Evolutionary conservation across 2,888 invertebrate species (phyloP), one percentile per base, ranked within the genome.

Genomic region (Drosophila recens): DNA sequence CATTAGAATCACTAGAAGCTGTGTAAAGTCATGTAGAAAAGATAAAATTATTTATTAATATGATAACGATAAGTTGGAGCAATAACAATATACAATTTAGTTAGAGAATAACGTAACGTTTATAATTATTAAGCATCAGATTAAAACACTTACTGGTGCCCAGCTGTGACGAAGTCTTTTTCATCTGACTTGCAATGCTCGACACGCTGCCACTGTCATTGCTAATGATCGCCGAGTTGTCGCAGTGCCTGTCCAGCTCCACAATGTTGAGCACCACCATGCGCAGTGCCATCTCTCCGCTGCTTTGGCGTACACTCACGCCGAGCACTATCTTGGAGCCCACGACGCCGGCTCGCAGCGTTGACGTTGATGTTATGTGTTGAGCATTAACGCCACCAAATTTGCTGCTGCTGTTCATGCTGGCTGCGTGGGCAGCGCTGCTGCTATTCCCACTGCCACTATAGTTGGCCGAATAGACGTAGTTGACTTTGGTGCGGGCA

Each of bases 241-340:
- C 91, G 30, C 70, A 72, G 23, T 74, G 74, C 0, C 90, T 85
- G 45, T 91, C 89, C 48, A 80, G 75, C 69, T 91, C 91, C 3
- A 90, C 83, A 30, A 91, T 85, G 61, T 90, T 90, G 10, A 91
- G 80, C 17, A 90, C 89, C n/a, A 90, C 90, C 88, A 91, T 90
- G 3, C 90, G 82, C 34, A 91, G 59, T 27, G 89, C 81, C 62
- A 88, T 72, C 64, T 90, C 89, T 1, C 90, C 91, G 17, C 88
- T 89, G 61, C 83, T 87, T 46, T 90, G 90, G 4, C 89, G 88
- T n/a, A 90, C 87, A 34, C 87, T 90, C 9, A 91, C 79, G 1
- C 91, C 92, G 9, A 91, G 77, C 8, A 91, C 87, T 52, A 92
- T 91, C 58, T 91, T 92, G 11, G 92, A 90, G 20, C 91, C 92